Evolutionary conservation across 2,888 invertebrate species (phyloP).

Genomic region (Lamellibrachia columna): DNA sequence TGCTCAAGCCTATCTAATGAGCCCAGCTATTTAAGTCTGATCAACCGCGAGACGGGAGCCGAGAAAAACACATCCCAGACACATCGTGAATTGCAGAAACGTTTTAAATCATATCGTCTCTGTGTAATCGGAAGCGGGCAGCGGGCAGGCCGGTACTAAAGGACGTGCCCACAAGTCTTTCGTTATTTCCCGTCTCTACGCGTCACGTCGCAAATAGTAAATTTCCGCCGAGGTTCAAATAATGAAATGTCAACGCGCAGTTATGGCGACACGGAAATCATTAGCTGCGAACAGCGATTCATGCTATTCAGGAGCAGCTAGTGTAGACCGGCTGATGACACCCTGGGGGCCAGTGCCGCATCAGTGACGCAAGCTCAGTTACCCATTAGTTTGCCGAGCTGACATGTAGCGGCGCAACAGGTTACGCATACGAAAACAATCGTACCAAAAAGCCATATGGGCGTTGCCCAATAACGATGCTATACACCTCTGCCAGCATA

Average conservation of each 20-base stretch:
- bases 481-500: no score
- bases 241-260: background rate
- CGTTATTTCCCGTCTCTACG: background rate
- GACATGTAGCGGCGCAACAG: no score
- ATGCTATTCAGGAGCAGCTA: background rate
- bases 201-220: background rate
- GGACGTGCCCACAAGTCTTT: background rate
- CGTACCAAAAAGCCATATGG: no score
- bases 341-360: background rate
- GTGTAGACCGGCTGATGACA: background rate
- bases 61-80: background rate
- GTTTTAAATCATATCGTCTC: background rate
- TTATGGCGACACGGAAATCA: background rate
- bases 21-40: background rate
- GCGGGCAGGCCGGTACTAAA: background rate
- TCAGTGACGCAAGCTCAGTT: background rate
- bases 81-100: background rate
- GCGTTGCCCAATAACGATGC: no score
- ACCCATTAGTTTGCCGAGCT: no score
- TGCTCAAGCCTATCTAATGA: background rate
- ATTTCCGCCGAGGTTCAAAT: background rate
- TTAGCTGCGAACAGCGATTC: background rate
- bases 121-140: background rate
- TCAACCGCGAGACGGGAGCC: background rate
- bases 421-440: no score